Percentiles rank a stretch among this genome's conserved stretches.
Evolutionary conservation across 2,113 vertebrate species (phyloP).

Genomic region (Mystacornis crossleyi): DNA sequence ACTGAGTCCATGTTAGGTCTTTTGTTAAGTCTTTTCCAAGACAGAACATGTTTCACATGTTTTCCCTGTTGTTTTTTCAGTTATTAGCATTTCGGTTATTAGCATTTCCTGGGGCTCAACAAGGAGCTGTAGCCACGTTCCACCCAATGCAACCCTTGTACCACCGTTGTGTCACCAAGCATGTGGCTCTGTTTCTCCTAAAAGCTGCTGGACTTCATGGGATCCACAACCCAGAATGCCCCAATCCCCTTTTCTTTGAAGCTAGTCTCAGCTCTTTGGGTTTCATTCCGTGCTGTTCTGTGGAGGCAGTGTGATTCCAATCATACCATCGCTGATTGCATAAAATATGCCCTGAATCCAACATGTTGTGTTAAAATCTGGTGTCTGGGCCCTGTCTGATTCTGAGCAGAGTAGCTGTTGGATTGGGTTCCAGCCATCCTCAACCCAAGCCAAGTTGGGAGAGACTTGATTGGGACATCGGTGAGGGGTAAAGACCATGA

Average conservation of each 20-base stretch:
- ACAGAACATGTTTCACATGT: neutral
- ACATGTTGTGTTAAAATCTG: slow-evolving; percentile 53
- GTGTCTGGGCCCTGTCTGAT: slow-evolving; percentile 64
- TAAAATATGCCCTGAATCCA: slow-evolving; percentile 65
- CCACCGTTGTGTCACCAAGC: fast-evolving
- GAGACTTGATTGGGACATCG: slow-evolving; percentile 38
- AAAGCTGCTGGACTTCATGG: neutral
- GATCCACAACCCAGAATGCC: neutral
- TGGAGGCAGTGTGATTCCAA: slow-evolving; percentile 52
- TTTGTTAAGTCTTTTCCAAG: neutral
- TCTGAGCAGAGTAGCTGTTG: slow-evolving; percentile 40
- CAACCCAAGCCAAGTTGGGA: slow-evolving; percentile 27
- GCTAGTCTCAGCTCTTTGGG: neutral
- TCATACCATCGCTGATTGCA: slow-evolving; percentile 67
- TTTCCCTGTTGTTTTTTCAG: neutral
- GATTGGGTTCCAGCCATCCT: slow-evolving; percentile 19
- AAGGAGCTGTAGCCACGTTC: neutral
- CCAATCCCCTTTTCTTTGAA: neutral
- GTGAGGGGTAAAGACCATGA: slow-evolving; percentile 52
- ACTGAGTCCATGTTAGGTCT: neutral
- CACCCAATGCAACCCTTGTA: neutral
- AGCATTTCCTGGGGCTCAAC: fast-evolving
- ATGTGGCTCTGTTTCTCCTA: neutral
- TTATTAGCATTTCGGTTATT: neutral
- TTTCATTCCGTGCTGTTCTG: neutral